phyloP scores from a whole-genome alignment of 2,888 invertebrate genomes.

The Osmoderma eremita region DNA sequence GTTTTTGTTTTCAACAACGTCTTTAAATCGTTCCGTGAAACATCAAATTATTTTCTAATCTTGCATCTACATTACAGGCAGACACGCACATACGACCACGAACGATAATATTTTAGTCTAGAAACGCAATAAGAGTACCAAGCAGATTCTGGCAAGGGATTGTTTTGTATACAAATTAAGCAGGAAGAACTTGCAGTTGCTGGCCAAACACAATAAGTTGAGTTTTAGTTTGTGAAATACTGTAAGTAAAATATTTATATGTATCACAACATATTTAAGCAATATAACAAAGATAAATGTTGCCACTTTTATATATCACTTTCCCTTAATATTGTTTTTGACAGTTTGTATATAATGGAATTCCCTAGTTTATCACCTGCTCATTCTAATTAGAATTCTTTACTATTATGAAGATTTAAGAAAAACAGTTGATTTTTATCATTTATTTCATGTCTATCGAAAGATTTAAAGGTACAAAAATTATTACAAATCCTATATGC shows the following conservation, averaged over 20 bases:
- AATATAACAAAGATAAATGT: too few species aligned
- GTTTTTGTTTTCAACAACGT: constrained; percentile 40
- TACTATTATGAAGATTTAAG: too few species aligned
- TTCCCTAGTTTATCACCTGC: too few species aligned
- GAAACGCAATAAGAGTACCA: background rate
- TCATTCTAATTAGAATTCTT: too few species aligned
- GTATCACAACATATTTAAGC: background rate
- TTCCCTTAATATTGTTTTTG: too few species aligned
- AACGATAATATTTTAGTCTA: constrained; percentile 1
- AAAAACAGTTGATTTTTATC: too few species aligned
- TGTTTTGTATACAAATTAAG: background rate
- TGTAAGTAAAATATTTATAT: constrained; percentile 19
- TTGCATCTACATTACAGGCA: background rate
- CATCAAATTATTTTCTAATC: constrained; percentile 21
- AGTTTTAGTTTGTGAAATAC: constrained; percentile 11
- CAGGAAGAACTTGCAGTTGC: background rate
- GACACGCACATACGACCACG: background rate
- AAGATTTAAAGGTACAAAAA: background rate
- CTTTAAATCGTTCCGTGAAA: constrained; percentile 15
- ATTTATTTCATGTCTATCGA: too few species aligned
- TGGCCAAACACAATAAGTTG: background rate
- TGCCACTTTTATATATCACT: too few species aligned
- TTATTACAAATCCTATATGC: background rate
- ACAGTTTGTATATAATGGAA: too few species aligned
- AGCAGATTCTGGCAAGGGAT: background rate